Evolutionary conservation across 2,113 vertebrate species (phyloP).

Genomic region (Rallus limicola): DNA sequence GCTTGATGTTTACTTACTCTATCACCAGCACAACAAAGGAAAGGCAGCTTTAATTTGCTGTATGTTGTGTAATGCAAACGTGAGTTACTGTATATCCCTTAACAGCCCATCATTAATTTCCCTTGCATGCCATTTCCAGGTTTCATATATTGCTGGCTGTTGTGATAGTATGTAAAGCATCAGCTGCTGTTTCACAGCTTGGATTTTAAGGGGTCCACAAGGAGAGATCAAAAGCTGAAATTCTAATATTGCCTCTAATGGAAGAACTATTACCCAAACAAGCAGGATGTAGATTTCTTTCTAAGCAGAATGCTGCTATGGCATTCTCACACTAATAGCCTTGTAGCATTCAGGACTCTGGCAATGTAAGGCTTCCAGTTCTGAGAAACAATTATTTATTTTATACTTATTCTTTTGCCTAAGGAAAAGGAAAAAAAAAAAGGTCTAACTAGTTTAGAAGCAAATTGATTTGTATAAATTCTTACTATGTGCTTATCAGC

Average conservation of each 20-base stretch:
- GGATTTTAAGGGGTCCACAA: slow-evolving; percentile 68
- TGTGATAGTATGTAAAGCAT: slow-evolving; percentile 61
- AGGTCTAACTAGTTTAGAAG: neutral
- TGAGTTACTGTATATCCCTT: slow-evolving; percentile 55
- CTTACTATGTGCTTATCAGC: neutral
- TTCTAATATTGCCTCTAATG: slow-evolving; percentile 66
- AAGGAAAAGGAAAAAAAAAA: neutral
- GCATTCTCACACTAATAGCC: neutral
- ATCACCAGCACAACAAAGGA: slow-evolving; percentile 5
- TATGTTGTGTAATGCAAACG: slow-evolving; percentile 37
- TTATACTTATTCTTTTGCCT: neutral
- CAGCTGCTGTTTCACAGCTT: slow-evolving; percentile 73
- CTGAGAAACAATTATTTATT: neutral
- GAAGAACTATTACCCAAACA: slow-evolving; percentile 62
- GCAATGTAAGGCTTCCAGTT: neutral
- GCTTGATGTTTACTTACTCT: slow-evolving; percentile 16
- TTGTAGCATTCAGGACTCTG: neutral
- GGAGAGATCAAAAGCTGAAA: slow-evolving; percentile 70
- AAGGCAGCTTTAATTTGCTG: slow-evolving; percentile 35
- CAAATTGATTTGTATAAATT: neutral
- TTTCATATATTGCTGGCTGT: slow-evolving; percentile 59
- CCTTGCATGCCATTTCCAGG: slow-evolving; percentile 10
- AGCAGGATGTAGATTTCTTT: slow-evolving; percentile 49
- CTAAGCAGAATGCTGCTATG: slow-evolving; percentile 28
- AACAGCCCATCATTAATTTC: slow-evolving; percentile 52